Conservation (phyloP, 2,113 vertebrate genomes). For the Cichladusa arquata region DNA sequence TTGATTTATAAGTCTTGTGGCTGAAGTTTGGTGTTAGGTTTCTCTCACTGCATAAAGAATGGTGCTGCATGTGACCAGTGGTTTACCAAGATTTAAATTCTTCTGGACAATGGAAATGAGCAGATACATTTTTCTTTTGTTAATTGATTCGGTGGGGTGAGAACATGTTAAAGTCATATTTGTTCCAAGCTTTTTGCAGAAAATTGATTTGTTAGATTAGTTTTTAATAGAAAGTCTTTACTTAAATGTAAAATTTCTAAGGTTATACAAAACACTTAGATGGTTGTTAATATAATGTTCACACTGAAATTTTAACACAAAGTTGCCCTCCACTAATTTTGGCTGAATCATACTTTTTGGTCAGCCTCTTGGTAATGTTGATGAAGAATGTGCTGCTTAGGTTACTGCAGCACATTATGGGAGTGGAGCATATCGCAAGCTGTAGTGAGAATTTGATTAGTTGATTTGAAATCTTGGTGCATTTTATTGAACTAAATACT, state of each 20-base stretch:
- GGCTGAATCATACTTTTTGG: background rate
- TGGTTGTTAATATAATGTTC: background rate
- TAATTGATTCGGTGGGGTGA: background rate
- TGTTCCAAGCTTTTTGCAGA: background rate
- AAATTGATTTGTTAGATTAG: background rate
- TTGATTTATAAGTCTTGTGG: background rate
- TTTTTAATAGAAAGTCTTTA: background rate
- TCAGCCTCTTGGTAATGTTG: background rate
- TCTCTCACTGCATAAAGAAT: background rate
- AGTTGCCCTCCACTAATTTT: background rate
- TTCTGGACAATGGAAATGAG: background rate
- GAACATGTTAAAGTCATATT: background rate
- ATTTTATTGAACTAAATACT: background rate
- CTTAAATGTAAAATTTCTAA: background rate
- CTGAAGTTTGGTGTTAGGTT: background rate
- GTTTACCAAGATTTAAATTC: background rate
- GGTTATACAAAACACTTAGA: background rate
- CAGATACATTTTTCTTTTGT: background rate
- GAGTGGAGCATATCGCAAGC: background rate
- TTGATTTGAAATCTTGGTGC: background rate
- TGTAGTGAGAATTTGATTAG: background rate
- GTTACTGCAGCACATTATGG: background rate
- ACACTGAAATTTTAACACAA: background rate
- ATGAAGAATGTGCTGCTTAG: background rate
- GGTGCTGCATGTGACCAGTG: background rate